These are phyloP conservation scores for Drosophila lacteicornis DNA, from an alignment of 1,140 invertebrate genomes.

Conservation along the genomic window DNA sequence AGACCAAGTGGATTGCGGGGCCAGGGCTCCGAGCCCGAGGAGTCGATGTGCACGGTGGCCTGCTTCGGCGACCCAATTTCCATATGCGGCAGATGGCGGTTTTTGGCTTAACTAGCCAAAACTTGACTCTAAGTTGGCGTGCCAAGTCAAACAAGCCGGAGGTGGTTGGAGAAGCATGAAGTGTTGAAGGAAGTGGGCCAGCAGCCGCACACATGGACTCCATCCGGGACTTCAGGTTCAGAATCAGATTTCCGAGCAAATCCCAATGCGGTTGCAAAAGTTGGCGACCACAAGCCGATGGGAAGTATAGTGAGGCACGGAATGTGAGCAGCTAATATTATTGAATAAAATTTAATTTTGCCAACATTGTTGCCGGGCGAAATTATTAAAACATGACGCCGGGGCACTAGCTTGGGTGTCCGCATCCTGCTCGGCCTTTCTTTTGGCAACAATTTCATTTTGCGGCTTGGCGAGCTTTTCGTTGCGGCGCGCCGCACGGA, in stretches of 20 bases:
- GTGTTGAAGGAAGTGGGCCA: slow-evolving; percentile 25
- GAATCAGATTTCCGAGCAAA: slow-evolving; percentile 28
- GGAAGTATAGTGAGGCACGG: slow-evolving; percentile 4
- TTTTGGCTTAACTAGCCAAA: slow-evolving; percentile 81
- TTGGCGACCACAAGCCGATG: slow-evolving; percentile 61
- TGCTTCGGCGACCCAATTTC: slow-evolving; percentile 72
- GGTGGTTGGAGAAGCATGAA: slow-evolving; percentile 14
- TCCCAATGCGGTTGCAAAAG: slow-evolving; percentile 60
- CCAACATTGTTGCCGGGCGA: slow-evolving; percentile 54
- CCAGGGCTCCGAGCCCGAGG: slow-evolving; percentile 53
- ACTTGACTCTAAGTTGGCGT: slow-evolving; percentile 76
- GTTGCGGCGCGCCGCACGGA: slow-evolving; percentile 41
- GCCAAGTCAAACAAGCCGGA: slow-evolving; percentile 74
- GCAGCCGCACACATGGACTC: slow-evolving; percentile 31
- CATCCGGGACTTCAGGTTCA: slow-evolving; percentile 30
- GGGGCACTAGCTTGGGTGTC: slow-evolving; percentile 29
- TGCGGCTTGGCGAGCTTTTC: slow-evolving; percentile 54
- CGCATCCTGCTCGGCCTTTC: slow-evolving; percentile 8
- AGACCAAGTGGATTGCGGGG: slow-evolving; percentile 67
- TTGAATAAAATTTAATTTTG: slow-evolving; percentile 80
- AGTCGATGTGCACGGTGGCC: slow-evolving; percentile 21
- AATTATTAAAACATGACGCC: slow-evolving; percentile 78
- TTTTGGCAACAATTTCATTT: slow-evolving; percentile 65
- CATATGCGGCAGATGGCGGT: slow-evolving; percentile 69
- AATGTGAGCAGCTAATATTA: slow-evolving; percentile 71